Evolutionary conservation across 2,888 invertebrate genomes (phyloP), one percentile per base, ranked within the genome.

Genomic region (Salticus scenicus): DNA sequence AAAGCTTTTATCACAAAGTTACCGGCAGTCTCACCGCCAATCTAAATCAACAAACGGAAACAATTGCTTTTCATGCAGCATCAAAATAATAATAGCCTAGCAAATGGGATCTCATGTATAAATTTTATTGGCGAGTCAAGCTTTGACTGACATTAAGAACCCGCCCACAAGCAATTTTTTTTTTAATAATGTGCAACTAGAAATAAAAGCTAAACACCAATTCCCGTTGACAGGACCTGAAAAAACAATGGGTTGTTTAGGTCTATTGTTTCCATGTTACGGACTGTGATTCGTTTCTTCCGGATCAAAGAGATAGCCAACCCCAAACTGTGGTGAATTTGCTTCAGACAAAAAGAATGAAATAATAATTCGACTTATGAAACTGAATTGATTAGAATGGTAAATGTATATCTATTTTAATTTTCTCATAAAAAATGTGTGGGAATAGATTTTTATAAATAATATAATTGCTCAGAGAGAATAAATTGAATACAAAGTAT

Each of bases 111-210:
- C 33, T 28, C 74, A 41, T 31, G 57, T 70, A 28, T 41, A 37
- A 57, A 77, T 83, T 83, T 83, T 72, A 83, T 83, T 83, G 83
- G 83, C 57, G 83, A 73, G 77, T 33, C 51, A 24, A 73, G 67
- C 24, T 20, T 57, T 77, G 77, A 83, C 8, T 77, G 83, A 77
- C 83, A 73, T 24, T n/a, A 4, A 12, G 24, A 67, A 37, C 51
- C 77, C 83, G 83, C 83, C 83, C 83, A 63, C 72, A 41, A 28
- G 28, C 66, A 63, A 64, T 70, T 74, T n/a, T n/a, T n/a, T n/a
- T n/a, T 81, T 30, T 82, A 76, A 76, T 75, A 83, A 73, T 83
- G 69, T 67, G 64, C 41, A 41, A 67, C 51, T 37, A n/a, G 67
- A 77, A 71, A 24, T 33, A 83, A 71, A 73, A 77, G 67, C 42